Conservation (phyloP, 2,797 vertebrate genomes). For the Micrastur ruficollis region DNA sequence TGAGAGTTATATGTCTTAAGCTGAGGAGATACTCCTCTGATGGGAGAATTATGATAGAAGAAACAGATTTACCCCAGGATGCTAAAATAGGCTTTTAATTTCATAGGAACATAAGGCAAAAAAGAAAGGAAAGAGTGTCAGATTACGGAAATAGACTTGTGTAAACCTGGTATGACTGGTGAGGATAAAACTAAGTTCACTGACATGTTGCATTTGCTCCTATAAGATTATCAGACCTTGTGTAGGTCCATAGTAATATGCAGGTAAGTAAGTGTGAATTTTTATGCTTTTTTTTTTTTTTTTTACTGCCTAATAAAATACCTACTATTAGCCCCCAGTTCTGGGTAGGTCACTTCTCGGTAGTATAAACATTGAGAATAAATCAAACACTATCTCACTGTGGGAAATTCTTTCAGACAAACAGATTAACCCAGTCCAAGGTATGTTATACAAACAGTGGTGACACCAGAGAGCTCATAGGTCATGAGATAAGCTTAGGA, state of each 20-base stretch:
- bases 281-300: neutral
- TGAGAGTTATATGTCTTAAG: neutral
- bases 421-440: slow-evolving; percentile 31
- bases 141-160: neutral
- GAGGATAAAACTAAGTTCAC: neutral
- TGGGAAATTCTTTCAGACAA: slow-evolving; percentile 64
- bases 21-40: neutral
- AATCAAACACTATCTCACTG: slow-evolving; percentile 19
- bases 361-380: slow-evolving; percentile 26
- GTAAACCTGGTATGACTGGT: neutral
- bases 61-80: neutral
- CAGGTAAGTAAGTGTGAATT: neutral
- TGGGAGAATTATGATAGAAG: neutral
- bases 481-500: slow-evolving; percentile 44
- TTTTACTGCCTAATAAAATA: neutral
- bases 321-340: neutral
- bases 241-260: neutral
- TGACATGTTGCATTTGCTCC: neutral
- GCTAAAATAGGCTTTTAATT: neutral
- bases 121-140: neutral
- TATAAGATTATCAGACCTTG: neutral
- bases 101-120: neutral
- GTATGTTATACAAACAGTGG: slow-evolving; percentile 27
- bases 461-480: slow-evolving; percentile 10
- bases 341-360: slow-evolving; percentile 15